Conservation (phyloP, 2,797 vertebrate genomes). For the Sebastolobus altivelis region DNA sequence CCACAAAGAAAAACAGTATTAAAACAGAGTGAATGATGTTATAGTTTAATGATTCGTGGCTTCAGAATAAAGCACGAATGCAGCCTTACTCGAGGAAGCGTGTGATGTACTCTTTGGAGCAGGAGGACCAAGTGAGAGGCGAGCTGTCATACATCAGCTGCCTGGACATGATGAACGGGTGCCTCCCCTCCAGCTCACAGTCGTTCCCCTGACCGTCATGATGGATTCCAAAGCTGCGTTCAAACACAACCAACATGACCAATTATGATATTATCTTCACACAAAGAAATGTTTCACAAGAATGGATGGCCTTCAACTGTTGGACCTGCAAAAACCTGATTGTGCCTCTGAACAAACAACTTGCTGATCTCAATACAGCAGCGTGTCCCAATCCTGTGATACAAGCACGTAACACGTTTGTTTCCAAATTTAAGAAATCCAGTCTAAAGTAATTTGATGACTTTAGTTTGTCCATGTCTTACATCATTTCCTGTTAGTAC, state of each 20-base stretch:
- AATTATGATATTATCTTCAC: slow-evolving; percentile 4
- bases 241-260: slow-evolving; percentile 17
- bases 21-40: not conserved
- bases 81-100: slow-evolving; percentile 94
- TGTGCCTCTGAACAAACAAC: not conserved
- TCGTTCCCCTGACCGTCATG: slow-evolving; percentile 98
- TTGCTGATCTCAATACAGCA: not conserved
- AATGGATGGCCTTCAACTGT: not conserved
- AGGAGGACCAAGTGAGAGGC: slow-evolving; percentile 95
- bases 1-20: not conserved
- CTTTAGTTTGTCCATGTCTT: not conserved
- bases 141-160: slow-evolving; percentile 95
- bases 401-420: not conserved
- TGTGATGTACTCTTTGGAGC: slow-evolving; percentile 98
- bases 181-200: slow-evolving; percentile 90
- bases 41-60: not conserved
- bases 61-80: not conserved
- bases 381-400: not conserved
- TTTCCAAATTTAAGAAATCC: not conserved
- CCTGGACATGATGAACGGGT: slow-evolving; percentile 95
- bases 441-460: not conserved
- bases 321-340: not conserved
- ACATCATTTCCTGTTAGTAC: not conserved
- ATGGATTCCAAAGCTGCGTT: slow-evolving; percentile 93
- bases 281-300: not conserved